Conservation (phyloP, 2,113 vertebrate species). For the Peromyscus californicus region DNA sequence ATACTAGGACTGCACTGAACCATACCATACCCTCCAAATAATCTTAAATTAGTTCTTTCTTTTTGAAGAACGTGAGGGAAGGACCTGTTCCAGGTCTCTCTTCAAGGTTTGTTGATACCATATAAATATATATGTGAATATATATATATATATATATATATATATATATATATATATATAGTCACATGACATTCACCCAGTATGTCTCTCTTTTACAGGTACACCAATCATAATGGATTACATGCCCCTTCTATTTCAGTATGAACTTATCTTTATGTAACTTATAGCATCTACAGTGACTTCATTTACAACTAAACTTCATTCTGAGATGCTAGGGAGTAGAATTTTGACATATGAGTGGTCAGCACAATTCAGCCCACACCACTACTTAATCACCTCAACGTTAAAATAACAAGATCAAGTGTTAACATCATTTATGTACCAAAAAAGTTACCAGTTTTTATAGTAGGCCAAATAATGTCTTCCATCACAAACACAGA, state of each 20-base stretch:
- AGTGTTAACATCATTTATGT: not conserved
- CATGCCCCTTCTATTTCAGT: not conserved
- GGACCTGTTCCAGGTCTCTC: not conserved
- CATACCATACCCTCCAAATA: not conserved
- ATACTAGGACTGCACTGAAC: not conserved
- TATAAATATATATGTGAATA: too few relatives aligned
- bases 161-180: not conserved
- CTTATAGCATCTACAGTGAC: not conserved
- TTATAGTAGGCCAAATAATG: not conserved
- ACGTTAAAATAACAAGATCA: conserved; percentile 10
- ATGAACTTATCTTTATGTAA: conserved; percentile 13
- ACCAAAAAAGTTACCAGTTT: not conserved
- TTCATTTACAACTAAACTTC: not conserved
- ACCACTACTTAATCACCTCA: not conserved
- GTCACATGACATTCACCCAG: not conserved
- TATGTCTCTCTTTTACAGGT: not conserved
- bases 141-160: too few relatives aligned
- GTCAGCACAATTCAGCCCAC: not conserved
- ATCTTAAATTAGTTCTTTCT: not conserved
- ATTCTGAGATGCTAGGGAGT: not conserved
- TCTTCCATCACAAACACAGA: not conserved
- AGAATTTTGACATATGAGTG: not conserved
- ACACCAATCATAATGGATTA: not conserved
- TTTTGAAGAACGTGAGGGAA: not conserved
- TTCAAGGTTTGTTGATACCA: not conserved